Evolutionary conservation across 2,797 vertebrate species (phyloP), one percentile per base, ranked within the genome.

Genomic region (Acanthurus lineatus): DNA sequence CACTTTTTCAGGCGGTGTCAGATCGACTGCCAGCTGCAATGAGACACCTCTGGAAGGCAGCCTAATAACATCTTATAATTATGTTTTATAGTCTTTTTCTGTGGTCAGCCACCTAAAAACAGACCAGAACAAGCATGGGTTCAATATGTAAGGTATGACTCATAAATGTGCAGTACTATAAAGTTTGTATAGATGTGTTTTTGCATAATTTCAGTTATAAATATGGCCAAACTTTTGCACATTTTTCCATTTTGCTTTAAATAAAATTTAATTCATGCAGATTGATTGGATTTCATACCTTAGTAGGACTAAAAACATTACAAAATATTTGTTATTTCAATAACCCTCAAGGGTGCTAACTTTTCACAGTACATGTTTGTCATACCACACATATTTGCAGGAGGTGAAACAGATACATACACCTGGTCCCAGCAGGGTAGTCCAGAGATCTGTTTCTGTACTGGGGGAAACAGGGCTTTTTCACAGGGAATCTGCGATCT

Each of bases 401-500:
- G 75, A 76, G 73, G 66, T 60, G 73, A 86, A 80, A 86, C 85
- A 69, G 80, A 92, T 87, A 89, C 92, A 89, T 91, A 93, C 91
- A 93, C 77, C 87, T 73, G 79, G 85, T 82, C 90, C 93, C 94
- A 62, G 86, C 77, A 59, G 94, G 88, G 85, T 69, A 92, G 85
- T 96, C 94, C 95, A 96, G 77, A 85, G 94, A 96, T 89, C 90
- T 92, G 93, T 94, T 94, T 95, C 93, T 94, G 91, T 91, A 92
- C 76, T 94, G 92, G 76, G 95, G 94, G 66, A 95, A 90, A 88
- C 87, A 80, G 76, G 91, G 83, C 76, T 94, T 94, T 92, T 92
- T 95, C 94, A 94, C 82, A 60, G 90, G 92, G 82, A 91, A 89
- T 89, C 93, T 95, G 88, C 84, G 88, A 92, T 96, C 94, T 79